Evolutionary conservation across 2,888 invertebrate species (phyloP), one percentile per base, ranked within the genome.

Genomic region (Chironomus tentans): DNA sequence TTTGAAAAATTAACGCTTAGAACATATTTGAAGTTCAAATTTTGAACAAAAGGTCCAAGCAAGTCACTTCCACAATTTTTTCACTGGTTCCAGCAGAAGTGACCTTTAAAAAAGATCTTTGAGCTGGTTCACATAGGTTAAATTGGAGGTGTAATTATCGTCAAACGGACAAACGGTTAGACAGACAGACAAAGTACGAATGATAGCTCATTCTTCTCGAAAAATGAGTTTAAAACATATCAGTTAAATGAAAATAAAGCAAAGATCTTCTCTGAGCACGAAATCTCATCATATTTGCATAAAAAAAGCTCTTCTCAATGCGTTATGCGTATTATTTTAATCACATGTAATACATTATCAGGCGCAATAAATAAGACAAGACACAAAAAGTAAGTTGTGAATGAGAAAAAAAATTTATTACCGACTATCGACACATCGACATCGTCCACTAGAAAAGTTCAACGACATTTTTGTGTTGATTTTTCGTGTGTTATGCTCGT

Each of bases 381-480:
- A 15, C 18, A 56, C n/a, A 15, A 56, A 56, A 56, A 15, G 6
- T 4, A 56, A 18, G 18, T 38, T 38, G 38, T 38, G 38, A 10
- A 38, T 10, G 38, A 38, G 10, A 38, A 38, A 38, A 38, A 38
- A 38, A 38, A 38, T 38, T 56, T 56, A 56, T 56, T 56, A 56
- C 56, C 56, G 56, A 15, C 56, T 56, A 56, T 56, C 56, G 56
- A 56, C 56, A 56, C 56, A 56, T 56, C 56, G 56, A 56, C 56
- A 18, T 56, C 21, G 22, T 24, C 65, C 22, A 22, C 65, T 21
- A 65, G 22, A 65, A 65, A 68, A 72, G 72, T 72, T 72, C 72
- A 72, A 72, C 72, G 72, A 72, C 72, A 72, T 72, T 70, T 28
- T 71, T 72, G 50, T 72, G 72, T 72, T 72, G 61, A 72, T 72